These are phyloP conservation scores for Sciurus carolinensis DNA, from an alignment of 2,797 vertebrate genomes.

Conservation along the genomic window DNA sequence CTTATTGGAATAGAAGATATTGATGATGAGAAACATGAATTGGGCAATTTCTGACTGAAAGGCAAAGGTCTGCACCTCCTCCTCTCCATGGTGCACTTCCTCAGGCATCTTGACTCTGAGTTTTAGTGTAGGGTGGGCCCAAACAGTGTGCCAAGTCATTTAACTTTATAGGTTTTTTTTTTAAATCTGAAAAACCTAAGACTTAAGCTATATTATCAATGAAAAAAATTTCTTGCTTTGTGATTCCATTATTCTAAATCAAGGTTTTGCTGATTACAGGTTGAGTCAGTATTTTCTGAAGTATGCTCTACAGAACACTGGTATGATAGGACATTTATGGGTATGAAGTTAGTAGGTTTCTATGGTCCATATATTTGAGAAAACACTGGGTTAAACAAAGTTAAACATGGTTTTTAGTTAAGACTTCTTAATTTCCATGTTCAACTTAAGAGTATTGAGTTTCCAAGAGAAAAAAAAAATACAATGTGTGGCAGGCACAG, in stretches of 20 bases:
- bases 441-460: background rate
- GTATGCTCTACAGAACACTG: background rate
- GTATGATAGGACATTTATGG: background rate
- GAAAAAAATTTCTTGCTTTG: constrained; percentile 42
- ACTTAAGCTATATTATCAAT: background rate
- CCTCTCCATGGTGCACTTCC: too few relatives aligned
- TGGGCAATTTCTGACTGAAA: too few relatives aligned
- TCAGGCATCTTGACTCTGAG: too few relatives aligned
- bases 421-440: constrained; percentile 43
- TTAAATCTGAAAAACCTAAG: background rate
- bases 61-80: too few relatives aligned
- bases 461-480: constrained; percentile 40
- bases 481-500: background rate
- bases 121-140: too few relatives aligned
- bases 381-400: constrained; percentile 47
- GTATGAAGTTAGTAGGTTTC: constrained; percentile 11
- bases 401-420: constrained; percentile 26
- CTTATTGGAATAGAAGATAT: too few relatives aligned
- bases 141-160: background rate
- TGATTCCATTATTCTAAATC: constrained; percentile 13
- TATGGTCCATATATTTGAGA: background rate
- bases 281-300: background rate
- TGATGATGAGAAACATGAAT: too few relatives aligned
- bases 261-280: background rate
- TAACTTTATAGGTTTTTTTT: constrained; percentile 7